Evolutionary conservation across 2,888 invertebrate genomes (phyloP).

Genomic region (Coleophora flavipennella): DNA sequence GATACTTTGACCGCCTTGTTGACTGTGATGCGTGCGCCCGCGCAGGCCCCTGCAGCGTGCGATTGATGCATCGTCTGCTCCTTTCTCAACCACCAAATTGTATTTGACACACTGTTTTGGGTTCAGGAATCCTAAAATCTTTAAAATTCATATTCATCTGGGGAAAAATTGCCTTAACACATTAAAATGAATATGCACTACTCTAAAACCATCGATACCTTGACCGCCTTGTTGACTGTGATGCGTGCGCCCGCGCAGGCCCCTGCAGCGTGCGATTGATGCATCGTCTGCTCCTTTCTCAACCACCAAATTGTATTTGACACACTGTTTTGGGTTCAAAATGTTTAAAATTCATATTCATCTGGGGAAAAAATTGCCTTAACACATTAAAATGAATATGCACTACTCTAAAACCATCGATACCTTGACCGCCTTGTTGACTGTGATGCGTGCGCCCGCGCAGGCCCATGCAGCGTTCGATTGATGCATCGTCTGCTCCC

Average conservation of each 20-base stretch:
- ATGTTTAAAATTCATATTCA: too few relatives aligned
- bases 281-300: constrained; percentile 47
- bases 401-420: constrained; percentile 1
- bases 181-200: not conserved
- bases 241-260: constrained; percentile 35
- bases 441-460: constrained; percentile 25
- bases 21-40: constrained; percentile 22
- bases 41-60: constrained; percentile 54
- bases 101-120: constrained; percentile 15
- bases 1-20: not conserved
- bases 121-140: too few relatives aligned
- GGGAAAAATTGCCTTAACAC: too few relatives aligned
- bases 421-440: not conserved
- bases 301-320: too few relatives aligned
- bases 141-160: too few relatives aligned
- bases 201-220: not conserved
- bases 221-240: not conserved
- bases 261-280: constrained; percentile 64
- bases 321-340: too few relatives aligned
- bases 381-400: too few relatives aligned
- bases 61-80: constrained; percentile 64
- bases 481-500: constrained; percentile 63
- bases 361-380: too few relatives aligned
- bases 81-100: constrained; percentile 12
- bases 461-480: constrained; percentile 55